Evolutionary conservation across 2,113 vertebrate genomes (phyloP).

Genomic region (Leuciscus idus): DNA sequence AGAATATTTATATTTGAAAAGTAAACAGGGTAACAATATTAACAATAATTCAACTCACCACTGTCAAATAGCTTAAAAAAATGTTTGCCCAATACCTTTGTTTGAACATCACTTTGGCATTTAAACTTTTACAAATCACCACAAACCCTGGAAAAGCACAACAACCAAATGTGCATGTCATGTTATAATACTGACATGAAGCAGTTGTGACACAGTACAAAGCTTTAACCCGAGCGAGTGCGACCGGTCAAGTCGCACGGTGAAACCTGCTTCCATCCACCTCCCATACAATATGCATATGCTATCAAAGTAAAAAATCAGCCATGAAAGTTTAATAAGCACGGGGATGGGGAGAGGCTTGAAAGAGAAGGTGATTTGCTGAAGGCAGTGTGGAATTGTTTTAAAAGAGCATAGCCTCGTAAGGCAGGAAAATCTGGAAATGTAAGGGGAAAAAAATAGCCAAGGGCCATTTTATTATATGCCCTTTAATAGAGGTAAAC

Average conservation of each 20-base stretch:
- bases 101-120: neutral
- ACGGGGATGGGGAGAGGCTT: slow-evolving; percentile 57
- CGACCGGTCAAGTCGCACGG: slow-evolving; percentile 51
- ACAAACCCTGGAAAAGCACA: neutral
- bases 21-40: neutral
- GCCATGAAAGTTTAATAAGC: slow-evolving; percentile 77
- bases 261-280: slow-evolving; percentile 68
- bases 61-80: neutral
- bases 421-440: slow-evolving; percentile 67
- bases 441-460: slow-evolving; percentile 63
- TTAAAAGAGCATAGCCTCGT: slow-evolving; percentile 69
- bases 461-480: slow-evolving; percentile 66
- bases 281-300: slow-evolving; percentile 73
- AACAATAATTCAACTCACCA: neutral
- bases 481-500: slow-evolving; percentile 31
- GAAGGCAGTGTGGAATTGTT: slow-evolving; percentile 75
- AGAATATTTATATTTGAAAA: neutral
- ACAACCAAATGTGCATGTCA: neutral
- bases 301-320: slow-evolving; percentile 77
- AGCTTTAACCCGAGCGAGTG: slow-evolving; percentile 29
- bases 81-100: neutral
- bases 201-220: slow-evolving; percentile 52
- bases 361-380: slow-evolving; percentile 70
- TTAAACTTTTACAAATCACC: neutral
- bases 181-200: neutral